Conservation (phyloP, 2,797 vertebrate genomes). For the Jordanella pulchra region DNA sequence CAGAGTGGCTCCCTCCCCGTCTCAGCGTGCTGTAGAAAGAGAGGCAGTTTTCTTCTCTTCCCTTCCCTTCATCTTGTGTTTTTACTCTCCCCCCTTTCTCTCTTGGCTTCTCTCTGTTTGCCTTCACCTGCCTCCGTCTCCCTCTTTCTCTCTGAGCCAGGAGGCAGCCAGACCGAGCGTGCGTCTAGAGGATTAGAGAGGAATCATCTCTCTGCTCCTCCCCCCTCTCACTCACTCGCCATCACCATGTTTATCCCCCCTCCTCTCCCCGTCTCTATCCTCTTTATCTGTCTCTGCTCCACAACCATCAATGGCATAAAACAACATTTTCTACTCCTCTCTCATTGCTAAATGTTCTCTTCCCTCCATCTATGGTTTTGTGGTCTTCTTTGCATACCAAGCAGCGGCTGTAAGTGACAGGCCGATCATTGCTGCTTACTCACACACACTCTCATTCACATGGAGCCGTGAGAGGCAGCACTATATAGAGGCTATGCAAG, state of each 20-base stretch:
- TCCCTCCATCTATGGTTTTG: constrained; percentile 11
- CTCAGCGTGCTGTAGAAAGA: constrained; percentile 43
- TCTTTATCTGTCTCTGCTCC: constrained; percentile 44
- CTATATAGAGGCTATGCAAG: constrained; percentile 39
- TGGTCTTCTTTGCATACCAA: constrained; percentile 7
- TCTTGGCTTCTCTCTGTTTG: constrained; percentile 52
- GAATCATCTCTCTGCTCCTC: constrained; percentile 78
- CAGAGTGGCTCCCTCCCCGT: constrained; percentile 17
- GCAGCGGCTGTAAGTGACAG: constrained; percentile 14
- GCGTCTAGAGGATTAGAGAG: constrained; percentile 81
- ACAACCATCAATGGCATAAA: constrained; percentile 31
- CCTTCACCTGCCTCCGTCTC: constrained; percentile 70
- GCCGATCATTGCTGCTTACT: constrained; percentile 11
- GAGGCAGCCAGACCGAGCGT: constrained; percentile 73
- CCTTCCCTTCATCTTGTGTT: constrained; percentile 65
- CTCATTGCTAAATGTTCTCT: constrained; percentile 18
- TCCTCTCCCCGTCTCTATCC: constrained; percentile 20
- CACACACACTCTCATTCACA: constrained; percentile 15
- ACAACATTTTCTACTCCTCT: constrained; percentile 27
- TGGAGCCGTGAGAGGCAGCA: constrained; percentile 20
- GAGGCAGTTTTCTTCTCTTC: constrained; percentile 55
- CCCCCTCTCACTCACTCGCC: constrained; percentile 64
- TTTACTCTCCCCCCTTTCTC: constrained; percentile 31
- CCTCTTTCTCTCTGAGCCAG: constrained; percentile 63
- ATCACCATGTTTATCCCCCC: constrained; percentile 63